phyloP scores from a whole-genome alignment of 2,797 vertebrate genomes.

The Merluccius polli region DNA sequence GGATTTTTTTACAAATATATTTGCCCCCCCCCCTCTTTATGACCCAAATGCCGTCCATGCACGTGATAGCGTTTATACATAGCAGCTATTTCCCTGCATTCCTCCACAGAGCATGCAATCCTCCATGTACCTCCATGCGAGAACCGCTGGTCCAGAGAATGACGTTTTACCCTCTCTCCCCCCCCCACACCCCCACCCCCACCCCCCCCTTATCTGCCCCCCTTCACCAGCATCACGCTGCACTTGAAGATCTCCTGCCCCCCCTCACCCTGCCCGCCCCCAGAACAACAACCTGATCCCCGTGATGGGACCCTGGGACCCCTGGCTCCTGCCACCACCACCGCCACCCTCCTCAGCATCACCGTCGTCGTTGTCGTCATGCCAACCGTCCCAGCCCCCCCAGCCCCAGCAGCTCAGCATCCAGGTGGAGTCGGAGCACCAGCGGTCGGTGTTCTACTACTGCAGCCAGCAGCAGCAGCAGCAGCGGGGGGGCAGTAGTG shows the following conservation, averaged over 20 bases:
- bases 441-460: constrained; percentile 63
- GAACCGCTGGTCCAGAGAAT: background rate
- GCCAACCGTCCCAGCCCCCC: constrained; percentile 47
- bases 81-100: too few relatives aligned
- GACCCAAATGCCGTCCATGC: background rate
- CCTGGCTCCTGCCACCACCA: constrained; percentile 50
- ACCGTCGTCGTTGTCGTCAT: background rate
- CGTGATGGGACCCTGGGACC: constrained; percentile 3
- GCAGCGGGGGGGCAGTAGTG: too few relatives aligned
- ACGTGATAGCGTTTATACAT: background rate
- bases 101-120: too few relatives aligned
- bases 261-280: constrained; percentile 74
- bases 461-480: background rate
- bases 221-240: constrained; percentile 74
- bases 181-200: constrained; percentile 51
- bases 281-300: constrained; percentile 46
- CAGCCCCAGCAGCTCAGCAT: constrained; percentile 70
- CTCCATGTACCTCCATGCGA: too few relatives aligned
- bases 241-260: constrained; percentile 89
- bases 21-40: background rate
- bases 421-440: constrained; percentile 79
- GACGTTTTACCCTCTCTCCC: constrained; percentile 30
- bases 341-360: constrained; percentile 26
- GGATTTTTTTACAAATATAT: background rate
- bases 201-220: background rate